Conservation (phyloP, 2,888 invertebrate species). For the Morpho helenor region DNA sequence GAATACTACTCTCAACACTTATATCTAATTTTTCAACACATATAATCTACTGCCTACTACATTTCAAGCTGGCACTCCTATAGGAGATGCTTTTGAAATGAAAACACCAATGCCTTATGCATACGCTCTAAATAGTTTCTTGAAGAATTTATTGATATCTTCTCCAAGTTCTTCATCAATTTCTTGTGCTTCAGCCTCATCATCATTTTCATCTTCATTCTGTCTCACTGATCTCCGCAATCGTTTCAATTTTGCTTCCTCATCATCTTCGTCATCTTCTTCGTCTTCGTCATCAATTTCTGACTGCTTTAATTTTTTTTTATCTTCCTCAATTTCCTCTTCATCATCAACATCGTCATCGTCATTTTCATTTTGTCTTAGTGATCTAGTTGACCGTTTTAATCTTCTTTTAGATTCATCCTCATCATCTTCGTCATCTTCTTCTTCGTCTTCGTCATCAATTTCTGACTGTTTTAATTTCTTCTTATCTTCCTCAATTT, state of each 20-base stretch:
- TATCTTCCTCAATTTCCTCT: conserved; percentile 24
- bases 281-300: conserved; percentile 19
- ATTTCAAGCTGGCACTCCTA: conserved; percentile 47
- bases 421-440: conserved; percentile 23
- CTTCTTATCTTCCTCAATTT: conserved; percentile 23
- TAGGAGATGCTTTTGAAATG: conserved; percentile 43
- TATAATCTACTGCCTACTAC: conserved; percentile 28
- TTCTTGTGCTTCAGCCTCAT: conserved; percentile 20
- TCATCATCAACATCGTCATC: conserved; percentile 24
- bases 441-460: conserved; percentile 20
- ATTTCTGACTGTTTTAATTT: conserved; percentile 14
- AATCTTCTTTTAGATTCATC: conserved; percentile 27
- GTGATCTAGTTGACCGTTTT: conserved; percentile 19
- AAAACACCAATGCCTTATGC: conserved; percentile 35
- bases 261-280: conserved; percentile 22
- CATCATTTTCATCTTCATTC: conserved; percentile 14
- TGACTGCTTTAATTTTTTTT: conserved; percentile 12
- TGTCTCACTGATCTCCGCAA: conserved; percentile 17
- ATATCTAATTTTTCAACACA: conserved; percentile 26
- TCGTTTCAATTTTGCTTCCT: conserved; percentile 20
- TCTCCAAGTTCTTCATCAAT: conserved; percentile 19
- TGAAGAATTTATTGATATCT: conserved; percentile 37
- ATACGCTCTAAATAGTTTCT: conserved; percentile 41
- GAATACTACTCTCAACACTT: conserved; percentile 36
- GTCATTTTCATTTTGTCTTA: conserved; percentile 12